Conservation (phyloP, 1,140 invertebrate genomes). For the Ostrea denselamellosa region DNA sequence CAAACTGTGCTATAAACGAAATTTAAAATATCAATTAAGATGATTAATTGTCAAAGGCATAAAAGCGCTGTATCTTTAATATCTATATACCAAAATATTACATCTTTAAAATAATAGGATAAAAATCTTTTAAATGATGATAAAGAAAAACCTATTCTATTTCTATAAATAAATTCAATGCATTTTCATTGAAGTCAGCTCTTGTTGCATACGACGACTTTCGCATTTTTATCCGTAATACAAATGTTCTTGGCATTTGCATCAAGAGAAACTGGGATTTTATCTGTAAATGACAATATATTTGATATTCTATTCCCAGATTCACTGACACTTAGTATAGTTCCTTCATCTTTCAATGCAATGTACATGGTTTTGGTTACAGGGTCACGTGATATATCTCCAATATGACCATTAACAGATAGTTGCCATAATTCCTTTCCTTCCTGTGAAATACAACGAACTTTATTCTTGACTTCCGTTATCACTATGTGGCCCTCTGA, state of each 20-base stretch:
- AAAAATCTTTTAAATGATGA: too few species aligned
- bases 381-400: background rate
- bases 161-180: background rate
- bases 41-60: too few species aligned
- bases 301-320: background rate
- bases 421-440: slow-evolving; percentile 7
- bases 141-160: too few species aligned
- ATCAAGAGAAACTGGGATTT: background rate
- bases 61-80: too few species aligned
- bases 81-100: too few species aligned
- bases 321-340: slow-evolving; percentile 19
- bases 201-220: background rate
- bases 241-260: background rate
- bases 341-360: background rate
- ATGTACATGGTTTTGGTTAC: background rate
- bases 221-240: background rate
- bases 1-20: too few species aligned
- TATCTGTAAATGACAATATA: background rate
- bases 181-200: background rate
- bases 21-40: too few species aligned
- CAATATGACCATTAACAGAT: background rate
- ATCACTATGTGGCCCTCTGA: slow-evolving; percentile 27
- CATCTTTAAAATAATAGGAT: too few species aligned
- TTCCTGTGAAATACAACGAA: background rate
- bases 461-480: background rate